Base-by-base conservation (phyloP, 2,797 vertebrate species). In the Oreochromis grahami region DNA sequence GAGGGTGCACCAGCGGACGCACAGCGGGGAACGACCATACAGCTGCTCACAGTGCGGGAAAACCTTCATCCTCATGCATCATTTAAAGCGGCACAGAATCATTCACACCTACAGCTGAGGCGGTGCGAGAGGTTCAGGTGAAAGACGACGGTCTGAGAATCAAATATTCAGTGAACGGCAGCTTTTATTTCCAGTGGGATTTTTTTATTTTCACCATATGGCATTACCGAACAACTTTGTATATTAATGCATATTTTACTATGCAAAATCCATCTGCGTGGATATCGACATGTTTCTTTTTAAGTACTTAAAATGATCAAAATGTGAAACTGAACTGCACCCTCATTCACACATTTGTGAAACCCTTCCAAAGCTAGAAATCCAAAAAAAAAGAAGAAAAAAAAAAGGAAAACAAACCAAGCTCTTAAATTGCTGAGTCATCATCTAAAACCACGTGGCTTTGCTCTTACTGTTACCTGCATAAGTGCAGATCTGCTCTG, bases 31-130 rank as follows among this genome's bases (percentile, higher is more conserved):
- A 65, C 89, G 95, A 55, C 95, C 95, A 2, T 96, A 95, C 90
- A 94, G 94, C 93, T 96, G 95, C 89, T 80, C 93, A 3, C 94
- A 95, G 86, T 96, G 95, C 9, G 95, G 95, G 8, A 96, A 96
- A 24, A 95, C 94, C 68, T 96, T 96, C 88, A 95, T 95, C 81
- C 89, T 96, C 26, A 95, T 95, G 95, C 95, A 96, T 89, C 95
- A 96, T 4, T 32, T 96, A 80, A 96, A 96, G 45, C 84, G 94
- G 1, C 94, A 96, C 88, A 80, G 94, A 41, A 90, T 95, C 68
- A 95, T 96, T 10, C 95, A 96, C 91, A 94, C 93, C 0, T 96
- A 94, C 88, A 92, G 88, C 90, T 93, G 80, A 94, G 82, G 63
- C 0, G 43, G 2, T 0, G 13, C 4, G 19, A 1, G 58, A 11